Base-by-base conservation (phyloP, 2,797 vertebrate species). In the Sebastes vulpes region DNA sequence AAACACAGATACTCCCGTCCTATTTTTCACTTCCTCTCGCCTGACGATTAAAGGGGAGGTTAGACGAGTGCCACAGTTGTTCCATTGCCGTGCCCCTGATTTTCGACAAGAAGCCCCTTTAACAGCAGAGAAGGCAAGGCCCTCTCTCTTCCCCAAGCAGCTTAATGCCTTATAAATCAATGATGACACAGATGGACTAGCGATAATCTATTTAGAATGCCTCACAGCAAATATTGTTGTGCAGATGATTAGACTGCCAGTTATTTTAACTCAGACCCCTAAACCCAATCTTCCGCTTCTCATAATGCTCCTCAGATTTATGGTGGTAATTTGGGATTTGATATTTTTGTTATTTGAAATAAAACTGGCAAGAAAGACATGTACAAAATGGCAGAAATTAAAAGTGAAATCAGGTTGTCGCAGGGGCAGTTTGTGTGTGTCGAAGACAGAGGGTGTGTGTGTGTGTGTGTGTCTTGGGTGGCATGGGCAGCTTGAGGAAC, bases 141-240 rank as follows among this genome's bases (percentile, higher is more conserved):
- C 93, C 87, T 85, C 86, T 90, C 94, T 92, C 90, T 93, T 96
- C 95, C 94, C 95, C 94, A 96, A 98, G 98, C 97, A 97, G 98
- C 97, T 98, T 98, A 99, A 98, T 97, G 97, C 98, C 97, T 98
- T 99, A 99, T 99, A 99, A 99, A 99, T 99, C 98, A 99, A 98
- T 99, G 98, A 98, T 99, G 98, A 99, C 98, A 98, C 98, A 99
- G 98, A 99, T 99, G 98, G 98, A 99, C 98, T 96, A 97, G 97
- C 98, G 97, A 99, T 99, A 99, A 99, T 99, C 98, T 99, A 99
- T 99, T 99, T 99, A 99, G 98, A 98, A 99, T 98, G 98, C 98
- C 98, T 99, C 97, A 98, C 98, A 99, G 98, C 98, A 98, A 99
- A 99, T 99, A 99, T 99, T 98, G 98, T 98, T 97, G 97, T 98